Conservation (phyloP, 2,797 vertebrate species). For the Premnoplex brunnescens region DNA sequence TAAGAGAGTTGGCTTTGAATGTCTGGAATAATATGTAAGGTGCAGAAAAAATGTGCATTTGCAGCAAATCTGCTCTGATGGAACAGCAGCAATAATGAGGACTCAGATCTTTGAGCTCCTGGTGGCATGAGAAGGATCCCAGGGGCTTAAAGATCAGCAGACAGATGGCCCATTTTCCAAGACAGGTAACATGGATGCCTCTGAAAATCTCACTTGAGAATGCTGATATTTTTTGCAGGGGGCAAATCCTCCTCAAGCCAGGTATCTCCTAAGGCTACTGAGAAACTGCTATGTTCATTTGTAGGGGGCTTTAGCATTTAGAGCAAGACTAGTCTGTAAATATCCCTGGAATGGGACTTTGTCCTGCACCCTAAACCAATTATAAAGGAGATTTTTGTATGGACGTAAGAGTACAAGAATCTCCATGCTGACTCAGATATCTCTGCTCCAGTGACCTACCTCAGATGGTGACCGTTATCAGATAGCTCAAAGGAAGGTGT, state of each 20-base stretch:
- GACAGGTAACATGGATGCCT: neutral
- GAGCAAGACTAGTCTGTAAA: neutral
- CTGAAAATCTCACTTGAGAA: neutral
- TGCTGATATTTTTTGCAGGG: neutral
- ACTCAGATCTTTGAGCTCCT: conserved; percentile 23
- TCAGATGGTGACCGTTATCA: neutral
- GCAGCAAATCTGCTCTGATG: neutral
- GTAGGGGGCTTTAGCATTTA: neutral
- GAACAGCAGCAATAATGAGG: conserved; percentile 3
- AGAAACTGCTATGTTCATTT: neutral
- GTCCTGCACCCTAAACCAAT: neutral
- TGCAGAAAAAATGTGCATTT: conserved; percentile 12
- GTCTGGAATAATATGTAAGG: neutral
- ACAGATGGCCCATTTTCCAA: neutral
- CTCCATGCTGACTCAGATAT: neutral
- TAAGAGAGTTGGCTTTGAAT: conserved; percentile 2
- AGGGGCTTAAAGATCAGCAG: neutral
- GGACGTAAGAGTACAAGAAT: neutral
- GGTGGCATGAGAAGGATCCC: conserved; percentile 1
- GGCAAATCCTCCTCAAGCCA: neutral
- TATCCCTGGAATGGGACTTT: neutral
- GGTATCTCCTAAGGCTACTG: neutral
- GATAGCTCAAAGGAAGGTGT: neutral
- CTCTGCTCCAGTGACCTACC: neutral
- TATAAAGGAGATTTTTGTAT: neutral